These are phyloP conservation scores for Mellilla xanthometata DNA, from an alignment of 2,888 invertebrate genomes.

Conservation along the genomic window DNA sequence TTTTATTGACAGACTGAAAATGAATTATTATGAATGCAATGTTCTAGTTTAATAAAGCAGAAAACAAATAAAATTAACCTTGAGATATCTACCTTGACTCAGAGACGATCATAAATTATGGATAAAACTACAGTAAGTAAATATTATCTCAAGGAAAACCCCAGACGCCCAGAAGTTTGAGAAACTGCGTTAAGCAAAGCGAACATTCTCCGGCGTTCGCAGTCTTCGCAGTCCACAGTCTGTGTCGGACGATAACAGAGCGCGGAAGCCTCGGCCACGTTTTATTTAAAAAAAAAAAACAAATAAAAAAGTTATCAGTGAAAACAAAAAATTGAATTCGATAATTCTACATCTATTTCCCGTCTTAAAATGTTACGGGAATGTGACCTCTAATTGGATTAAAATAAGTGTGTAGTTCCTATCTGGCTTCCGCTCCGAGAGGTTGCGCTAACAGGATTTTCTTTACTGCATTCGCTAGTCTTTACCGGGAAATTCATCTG, in stretches of 20 bases:
- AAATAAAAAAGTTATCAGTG: background rate
- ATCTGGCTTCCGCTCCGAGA: conserved; percentile 57
- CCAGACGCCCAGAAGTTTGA: conserved; percentile 46
- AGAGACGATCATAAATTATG: too few species aligned
- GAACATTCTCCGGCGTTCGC: conserved; percentile 48
- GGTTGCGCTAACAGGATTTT: conserved; percentile 53
- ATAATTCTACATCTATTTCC: background rate
- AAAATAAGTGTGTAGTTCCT: conserved; percentile 42
- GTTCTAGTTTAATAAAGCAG: too few species aligned
- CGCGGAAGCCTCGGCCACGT: conserved; percentile 52
- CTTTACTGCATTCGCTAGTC: conserved; percentile 37
- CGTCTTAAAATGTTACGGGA: conserved; percentile 24
- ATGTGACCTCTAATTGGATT: conserved; percentile 51
- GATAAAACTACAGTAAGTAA: too few species aligned
- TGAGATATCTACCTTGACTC: too few species aligned
- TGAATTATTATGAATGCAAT: too few species aligned
- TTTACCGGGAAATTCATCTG: conserved; percentile 38
- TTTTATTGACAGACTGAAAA: too few species aligned
- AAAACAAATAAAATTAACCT: too few species aligned
- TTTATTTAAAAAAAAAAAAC: background rate
- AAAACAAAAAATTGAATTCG: background rate
- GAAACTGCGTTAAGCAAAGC: conserved; percentile 51
- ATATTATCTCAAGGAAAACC: conserved; percentile 28
- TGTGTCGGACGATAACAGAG: conserved; percentile 44
- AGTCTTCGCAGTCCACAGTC: conserved; percentile 55